Evolutionary conservation across 2,888 invertebrate species (phyloP), one percentile per base, ranked within the genome.

Genomic region (Hydroisotoma schaefferi): DNA sequence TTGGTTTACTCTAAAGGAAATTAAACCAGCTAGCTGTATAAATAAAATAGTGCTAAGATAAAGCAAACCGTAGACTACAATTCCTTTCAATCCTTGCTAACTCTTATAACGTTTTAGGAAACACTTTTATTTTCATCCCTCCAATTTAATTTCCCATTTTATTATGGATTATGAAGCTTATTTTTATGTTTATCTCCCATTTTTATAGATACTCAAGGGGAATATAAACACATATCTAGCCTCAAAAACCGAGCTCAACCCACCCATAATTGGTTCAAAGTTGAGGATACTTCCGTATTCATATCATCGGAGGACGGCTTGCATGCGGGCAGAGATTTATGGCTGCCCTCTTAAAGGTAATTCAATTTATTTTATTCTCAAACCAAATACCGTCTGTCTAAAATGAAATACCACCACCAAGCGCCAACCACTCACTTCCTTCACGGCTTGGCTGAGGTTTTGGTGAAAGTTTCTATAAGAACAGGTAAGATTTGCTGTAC

Each of bases 261-360:
- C 91, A 47, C 90, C 91, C 0, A 89, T 94, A 74, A 84, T 94
- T 46, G 91, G 91, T 18, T 87, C 87, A 61, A 85, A 86, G 78
- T 85, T 94, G 29, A 84, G 94, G 44, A 89, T 94, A 79, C 86
- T 90, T 69, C 94, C 94, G 0, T 90, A 87, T 80, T 89, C 90
- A 69, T 84, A 86, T 55, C 87, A 89, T 74, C 87, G 88, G 0
- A 80, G 92, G 56, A 93, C 92, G 0, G 89, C 93, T 51, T 94
- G 94, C 79, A 89, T 94, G 89, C 80, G 94, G 69, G 89, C 94
- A 37, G 94, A 94, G 76, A 80, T 94, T 59, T 92, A 89, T 76
- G 94, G 94, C 65, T 94, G 94, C 78, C 77, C 81, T 38, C 87
- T 86, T 84, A 82, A 83, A 77, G 86, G 87, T 87, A 78, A 83